Percentiles rank a stretch among this genome's conserved stretches.
These are phyloP conservation scores for Zosterops lateralis DNA, from an alignment of 2,113 vertebrate species.

Conservation along the genomic window DNA sequence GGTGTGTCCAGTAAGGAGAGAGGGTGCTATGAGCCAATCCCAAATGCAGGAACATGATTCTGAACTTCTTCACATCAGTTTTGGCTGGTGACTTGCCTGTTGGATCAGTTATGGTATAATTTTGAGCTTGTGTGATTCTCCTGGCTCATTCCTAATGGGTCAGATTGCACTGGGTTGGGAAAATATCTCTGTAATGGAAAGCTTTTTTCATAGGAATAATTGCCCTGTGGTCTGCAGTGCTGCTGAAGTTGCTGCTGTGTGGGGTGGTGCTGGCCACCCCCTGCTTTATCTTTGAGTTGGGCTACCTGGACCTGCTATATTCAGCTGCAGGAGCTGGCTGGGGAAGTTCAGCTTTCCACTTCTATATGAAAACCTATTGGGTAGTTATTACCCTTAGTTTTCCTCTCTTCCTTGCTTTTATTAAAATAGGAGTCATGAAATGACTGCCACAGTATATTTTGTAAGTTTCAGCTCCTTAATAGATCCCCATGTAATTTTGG, in stretches of 20 bases:
- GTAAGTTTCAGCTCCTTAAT: background rate
- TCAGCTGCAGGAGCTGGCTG: background rate
- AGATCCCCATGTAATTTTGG: slow-evolving; percentile 8
- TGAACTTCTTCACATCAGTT: background rate
- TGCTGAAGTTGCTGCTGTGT: background rate
- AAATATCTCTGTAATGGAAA: background rate
- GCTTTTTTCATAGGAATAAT: background rate
- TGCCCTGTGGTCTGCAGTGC: background rate
- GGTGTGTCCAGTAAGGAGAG: background rate
- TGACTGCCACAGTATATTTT: background rate
- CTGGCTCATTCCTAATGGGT: background rate
- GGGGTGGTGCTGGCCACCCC: background rate
- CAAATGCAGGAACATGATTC: background rate
- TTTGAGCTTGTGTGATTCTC: background rate
- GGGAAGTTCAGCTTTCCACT: background rate
- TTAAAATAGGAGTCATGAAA: background rate
- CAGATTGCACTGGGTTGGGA: background rate
- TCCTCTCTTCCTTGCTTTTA: slow-evolving; percentile 11
- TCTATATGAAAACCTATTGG: background rate
- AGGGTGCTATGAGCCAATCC: background rate
- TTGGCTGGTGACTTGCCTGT: background rate
- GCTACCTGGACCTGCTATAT: background rate
- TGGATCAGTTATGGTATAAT: background rate
- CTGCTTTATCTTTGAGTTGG: background rate
- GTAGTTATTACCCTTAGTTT: slow-evolving; percentile 1